Evolutionary conservation across 92 coral and sea anemone genomes (phyloP).

Genomic region (Plumapathes pennacea): DNA sequence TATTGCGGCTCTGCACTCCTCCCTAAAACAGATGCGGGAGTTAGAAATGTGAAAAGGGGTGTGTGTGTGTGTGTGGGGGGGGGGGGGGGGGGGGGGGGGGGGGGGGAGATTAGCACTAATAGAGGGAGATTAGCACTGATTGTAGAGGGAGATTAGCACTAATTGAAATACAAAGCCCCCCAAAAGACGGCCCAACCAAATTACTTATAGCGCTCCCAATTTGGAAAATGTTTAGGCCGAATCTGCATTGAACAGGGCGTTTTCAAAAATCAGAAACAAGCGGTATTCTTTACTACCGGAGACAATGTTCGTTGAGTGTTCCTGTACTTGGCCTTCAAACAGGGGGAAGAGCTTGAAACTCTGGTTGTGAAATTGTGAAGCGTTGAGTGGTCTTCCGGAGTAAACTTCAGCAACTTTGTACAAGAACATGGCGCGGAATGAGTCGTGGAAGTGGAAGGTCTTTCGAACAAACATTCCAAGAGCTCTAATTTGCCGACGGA

Average conservation of each 20-base stretch:
- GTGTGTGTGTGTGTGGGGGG: too few relatives aligned
- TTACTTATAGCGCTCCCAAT: too few relatives aligned
- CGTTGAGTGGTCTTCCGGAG: slow-evolving; percentile 40
- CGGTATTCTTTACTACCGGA: too few relatives aligned
- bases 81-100: too few relatives aligned
- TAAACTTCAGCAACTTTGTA: slow-evolving; percentile 76
- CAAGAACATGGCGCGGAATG: slow-evolving; percentile 51
- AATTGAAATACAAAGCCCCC: too few relatives aligned
- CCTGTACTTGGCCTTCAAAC: slow-evolving; percentile 79
- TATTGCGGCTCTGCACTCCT: slow-evolving; percentile 81
- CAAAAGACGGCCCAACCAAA: too few relatives aligned
- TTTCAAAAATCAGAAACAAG: too few relatives aligned
- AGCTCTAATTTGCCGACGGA: slow-evolving; percentile 82
- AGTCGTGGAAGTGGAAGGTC: slow-evolving; percentile 48
- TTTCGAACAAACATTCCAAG: slow-evolving; percentile 82
- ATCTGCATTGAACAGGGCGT: too few relatives aligned
- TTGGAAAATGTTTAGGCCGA: too few relatives aligned
- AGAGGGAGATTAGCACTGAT: not conserved
- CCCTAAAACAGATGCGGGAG: slow-evolving; percentile 70
- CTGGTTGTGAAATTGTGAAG: slow-evolving; percentile 51
- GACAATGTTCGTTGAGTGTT: slow-evolving; percentile 87
- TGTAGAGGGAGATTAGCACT: too few relatives aligned
- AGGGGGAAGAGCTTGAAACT: slow-evolving; percentile 58
- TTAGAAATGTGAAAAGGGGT: too few relatives aligned
- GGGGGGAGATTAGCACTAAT: too few relatives aligned